Base-by-base conservation (phyloP, 2,888 invertebrate species). In the Molanna angustata region DNA sequence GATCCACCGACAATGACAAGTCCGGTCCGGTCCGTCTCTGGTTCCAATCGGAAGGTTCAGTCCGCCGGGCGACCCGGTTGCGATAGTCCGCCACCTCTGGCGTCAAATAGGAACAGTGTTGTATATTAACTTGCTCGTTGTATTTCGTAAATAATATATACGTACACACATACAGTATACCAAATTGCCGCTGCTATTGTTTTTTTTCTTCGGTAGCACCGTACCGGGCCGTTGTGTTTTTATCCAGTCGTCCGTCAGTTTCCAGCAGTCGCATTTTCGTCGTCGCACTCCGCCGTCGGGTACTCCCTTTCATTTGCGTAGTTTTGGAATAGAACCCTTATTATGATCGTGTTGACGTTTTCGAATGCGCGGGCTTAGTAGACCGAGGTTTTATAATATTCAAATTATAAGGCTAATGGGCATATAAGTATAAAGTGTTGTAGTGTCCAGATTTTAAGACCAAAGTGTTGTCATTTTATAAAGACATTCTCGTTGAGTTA, bases 151-250 rank as follows among this genome's bases (percentile, higher is more conserved):
- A n/a, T n/a, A n/a, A n/a, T n/a, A n/a, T n/a, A n/a, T n/a, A n/a
- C n/a, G n/a, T n/a, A n/a, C n/a, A n/a, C 37, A 27, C 6, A 35
- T 16, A 37, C 47, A 22, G 47, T 13, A 22, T 13, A 21, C 33
- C 35, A 4, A 7, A 11, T 7, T 27, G 39, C 47, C 43, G 47
- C 47, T 47, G 11, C 21, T 18, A 22, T 17, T 17, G 43, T 27
- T 16, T 16, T 14, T 45, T 47, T 47, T 37, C 35, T 32, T 22
- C 35, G 45, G 22, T 14, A 22, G 47, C 21, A 35, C 37, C 35
- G 47, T 47, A 47, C 47, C 37, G 20, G n/a, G 47, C 47, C 22
- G 37, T 47, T 35, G 35, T 17, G 47, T 37, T 20, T 20, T 11
- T 32, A 22, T 39, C 14, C 37, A 47, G 37, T 37, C 37, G 47